phyloP scores from a whole-genome alignment of 2,888 invertebrate species.

The Arenicola marina region DNA sequence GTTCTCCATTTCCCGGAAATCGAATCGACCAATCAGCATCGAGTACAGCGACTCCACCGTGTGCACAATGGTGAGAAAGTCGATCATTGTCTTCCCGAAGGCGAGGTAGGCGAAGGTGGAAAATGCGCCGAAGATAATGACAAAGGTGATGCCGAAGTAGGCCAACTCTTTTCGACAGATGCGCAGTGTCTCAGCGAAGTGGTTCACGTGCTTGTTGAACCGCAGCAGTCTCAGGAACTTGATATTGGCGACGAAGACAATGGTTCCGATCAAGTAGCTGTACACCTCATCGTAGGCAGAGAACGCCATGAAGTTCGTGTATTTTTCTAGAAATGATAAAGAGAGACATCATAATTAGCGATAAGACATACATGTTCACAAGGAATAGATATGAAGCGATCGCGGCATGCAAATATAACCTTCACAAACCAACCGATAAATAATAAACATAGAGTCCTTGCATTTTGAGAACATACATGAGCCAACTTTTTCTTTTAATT shows the following conservation, averaged over 20 bases:
- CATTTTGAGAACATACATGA: no score
- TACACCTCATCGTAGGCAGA: constrained; percentile 26
- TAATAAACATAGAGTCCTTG: no score
- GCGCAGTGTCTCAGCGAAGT: constrained; percentile 24
- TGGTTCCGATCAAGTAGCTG: constrained; percentile 20
- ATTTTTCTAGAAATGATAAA: constrained; percentile 19
- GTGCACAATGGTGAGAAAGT: constrained; percentile 26
- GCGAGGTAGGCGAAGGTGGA: constrained; percentile 23
- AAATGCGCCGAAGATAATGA: constrained; percentile 34
- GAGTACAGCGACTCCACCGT: constrained; percentile 30
- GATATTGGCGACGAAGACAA: constrained; percentile 31
- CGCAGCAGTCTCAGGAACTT: constrained; percentile 34
- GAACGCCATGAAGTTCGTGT: constrained; percentile 28
- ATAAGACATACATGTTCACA: no score
- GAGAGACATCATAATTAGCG: not conserved
- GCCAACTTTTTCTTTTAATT: no score
- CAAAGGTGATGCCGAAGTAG: constrained; percentile 29
- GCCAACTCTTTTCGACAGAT: constrained; percentile 18
- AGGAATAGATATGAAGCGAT: no score
- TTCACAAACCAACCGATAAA: no score
- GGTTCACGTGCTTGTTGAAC: constrained; percentile 30
- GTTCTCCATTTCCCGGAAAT: constrained; percentile 27
- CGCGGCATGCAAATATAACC: no score
- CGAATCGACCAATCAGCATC: constrained; percentile 36
- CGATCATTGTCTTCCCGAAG: constrained; percentile 20